phyloP scores from a whole-genome alignment of 2,888 invertebrate genomes.

The Orthosia gracilis region DNA sequence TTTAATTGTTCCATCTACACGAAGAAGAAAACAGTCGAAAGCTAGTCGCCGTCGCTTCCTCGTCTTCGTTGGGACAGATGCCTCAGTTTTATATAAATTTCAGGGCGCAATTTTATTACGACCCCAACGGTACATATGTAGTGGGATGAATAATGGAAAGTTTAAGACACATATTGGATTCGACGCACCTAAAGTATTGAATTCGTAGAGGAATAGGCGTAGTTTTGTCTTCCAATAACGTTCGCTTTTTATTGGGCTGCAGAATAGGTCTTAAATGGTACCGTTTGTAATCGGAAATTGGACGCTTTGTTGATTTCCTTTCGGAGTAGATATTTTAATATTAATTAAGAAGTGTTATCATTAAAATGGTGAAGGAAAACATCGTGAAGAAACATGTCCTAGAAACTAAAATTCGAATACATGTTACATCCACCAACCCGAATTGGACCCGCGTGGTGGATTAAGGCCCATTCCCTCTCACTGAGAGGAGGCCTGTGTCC shows the following conservation, averaged over 20 bases:
- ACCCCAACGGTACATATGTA: conserved; percentile 70
- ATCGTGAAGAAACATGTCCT: too few relatives aligned
- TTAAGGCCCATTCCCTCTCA: too few relatives aligned
- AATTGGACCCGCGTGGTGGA: too few relatives aligned
- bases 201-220: conserved; percentile 58
- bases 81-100: conserved; percentile 72
- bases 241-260: conserved; percentile 55
- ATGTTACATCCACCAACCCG: too few relatives aligned
- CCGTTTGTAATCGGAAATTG: conserved; percentile 35
- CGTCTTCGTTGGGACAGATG: conserved; percentile 4
- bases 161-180: conserved; percentile 78
- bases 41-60: not conserved
- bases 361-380: too few relatives aligned
- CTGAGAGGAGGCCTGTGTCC: too few relatives aligned
- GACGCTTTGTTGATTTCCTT: conserved; percentile 43
- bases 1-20: too few relatives aligned
- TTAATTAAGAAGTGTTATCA: not conserved
- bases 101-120: conserved; percentile 70
- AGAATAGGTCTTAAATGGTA: conserved; percentile 41
- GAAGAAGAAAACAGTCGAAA: not conserved
- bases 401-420: too few relatives aligned
- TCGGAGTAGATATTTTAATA: conserved; percentile 6
- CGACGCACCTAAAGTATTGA: conserved; percentile 70
- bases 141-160: conserved; percentile 83
- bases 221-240: conserved; percentile 69